These are phyloP conservation scores for Eriocheir sinensis DNA, from an alignment of 1,140 invertebrate genomes.

Conservation along the genomic window DNA sequence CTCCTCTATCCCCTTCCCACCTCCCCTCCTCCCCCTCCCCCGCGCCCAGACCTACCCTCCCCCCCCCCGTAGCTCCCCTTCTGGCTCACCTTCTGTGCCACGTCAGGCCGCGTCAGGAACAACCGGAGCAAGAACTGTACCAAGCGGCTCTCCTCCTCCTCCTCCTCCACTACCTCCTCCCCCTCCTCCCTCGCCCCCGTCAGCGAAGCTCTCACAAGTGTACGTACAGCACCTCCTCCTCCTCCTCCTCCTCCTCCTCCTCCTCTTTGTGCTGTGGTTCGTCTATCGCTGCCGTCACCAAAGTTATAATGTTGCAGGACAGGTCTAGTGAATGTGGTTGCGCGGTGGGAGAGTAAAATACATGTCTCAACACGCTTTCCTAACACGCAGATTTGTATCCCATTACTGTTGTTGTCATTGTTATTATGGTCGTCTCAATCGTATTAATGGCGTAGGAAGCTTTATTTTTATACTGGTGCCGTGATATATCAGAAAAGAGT, in stretches of 20 bases:
- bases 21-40: neutral
- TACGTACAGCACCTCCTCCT: slow-evolving; percentile 33
- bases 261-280: too few relatives aligned
- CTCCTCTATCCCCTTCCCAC: neutral
- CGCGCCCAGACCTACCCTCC: neutral
- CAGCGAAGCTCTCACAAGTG: slow-evolving; percentile 51
- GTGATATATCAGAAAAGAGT: too few relatives aligned
- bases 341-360: too few relatives aligned
- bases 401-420: too few relatives aligned
- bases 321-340: too few relatives aligned
- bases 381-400: too few relatives aligned
- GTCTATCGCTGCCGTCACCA: too few relatives aligned
- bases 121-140: neutral
- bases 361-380: too few relatives aligned
- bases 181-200: slow-evolving; percentile 46
- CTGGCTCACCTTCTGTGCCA: slow-evolving; percentile 68
- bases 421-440: too few relatives aligned
- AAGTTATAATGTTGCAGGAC: too few relatives aligned
- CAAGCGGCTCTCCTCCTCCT: neutral
- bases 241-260: neutral
- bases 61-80: slow-evolving; percentile 62
- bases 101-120: slow-evolving; percentile 17
- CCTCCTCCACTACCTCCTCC: neutral
- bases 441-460: too few relatives aligned
- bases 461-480: too few relatives aligned